A percentile compares a stretch with the other conserved stretches of the same genome.
Conservation (phyloP, 2,113 vertebrate species). For the Origma solitaria region DNA sequence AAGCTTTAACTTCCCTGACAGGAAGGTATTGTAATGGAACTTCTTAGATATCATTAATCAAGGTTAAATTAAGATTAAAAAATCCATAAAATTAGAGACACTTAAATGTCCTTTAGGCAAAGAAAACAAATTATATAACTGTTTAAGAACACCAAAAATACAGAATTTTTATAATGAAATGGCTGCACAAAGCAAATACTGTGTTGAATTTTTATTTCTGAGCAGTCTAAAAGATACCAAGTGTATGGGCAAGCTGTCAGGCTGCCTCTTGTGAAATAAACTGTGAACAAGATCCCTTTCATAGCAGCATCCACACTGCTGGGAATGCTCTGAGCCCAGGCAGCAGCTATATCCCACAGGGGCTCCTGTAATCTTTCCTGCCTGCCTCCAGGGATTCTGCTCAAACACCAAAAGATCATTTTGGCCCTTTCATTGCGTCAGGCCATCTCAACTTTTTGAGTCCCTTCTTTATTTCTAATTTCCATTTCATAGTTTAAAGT, state of each 20-base stretch:
- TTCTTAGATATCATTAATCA: slow-evolving; percentile 45
- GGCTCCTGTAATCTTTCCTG: background rate
- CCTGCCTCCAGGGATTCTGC: background rate
- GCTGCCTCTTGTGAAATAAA: background rate
- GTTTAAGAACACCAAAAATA: background rate
- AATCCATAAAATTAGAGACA: background rate
- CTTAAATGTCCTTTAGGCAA: background rate
- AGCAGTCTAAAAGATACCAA: background rate
- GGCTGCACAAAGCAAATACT: background rate
- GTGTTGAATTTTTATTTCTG: background rate
- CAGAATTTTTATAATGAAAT: background rate
- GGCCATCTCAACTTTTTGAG: background rate
- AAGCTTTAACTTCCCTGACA: slow-evolving; percentile 60
- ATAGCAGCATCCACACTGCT: background rate
- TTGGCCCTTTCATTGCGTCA: background rate
- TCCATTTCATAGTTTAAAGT: background rate
- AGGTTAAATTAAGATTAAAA: background rate
- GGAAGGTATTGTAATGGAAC: slow-evolving; percentile 46
- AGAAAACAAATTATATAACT: background rate
- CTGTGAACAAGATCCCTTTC: background rate
- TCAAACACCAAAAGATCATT: background rate
- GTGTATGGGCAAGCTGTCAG: accelerated
- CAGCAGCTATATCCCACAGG: background rate
- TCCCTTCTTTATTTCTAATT: background rate
- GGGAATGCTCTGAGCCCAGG: background rate